phyloP scores from a whole-genome alignment of 2,113 vertebrate species.

The Nerophis lumbriciformis region DNA sequence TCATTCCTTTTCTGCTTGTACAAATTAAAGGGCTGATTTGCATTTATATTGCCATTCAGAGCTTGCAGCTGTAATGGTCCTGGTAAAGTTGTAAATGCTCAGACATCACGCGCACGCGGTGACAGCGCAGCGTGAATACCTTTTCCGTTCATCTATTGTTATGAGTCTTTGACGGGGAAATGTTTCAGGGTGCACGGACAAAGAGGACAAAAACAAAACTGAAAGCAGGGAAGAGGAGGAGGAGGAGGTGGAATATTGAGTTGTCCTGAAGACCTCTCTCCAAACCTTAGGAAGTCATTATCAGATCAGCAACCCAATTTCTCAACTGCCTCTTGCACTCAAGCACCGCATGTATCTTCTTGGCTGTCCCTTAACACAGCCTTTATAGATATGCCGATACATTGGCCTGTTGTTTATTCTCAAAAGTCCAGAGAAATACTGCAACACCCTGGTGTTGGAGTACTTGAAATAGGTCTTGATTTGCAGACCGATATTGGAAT shows the following conservation, averaged over 20 bases:
- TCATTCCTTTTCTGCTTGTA: slow-evolving; percentile 45
- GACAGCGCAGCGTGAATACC: slow-evolving; percentile 11
- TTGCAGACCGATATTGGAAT: too few relatives aligned
- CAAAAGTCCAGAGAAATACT: slow-evolving; percentile 31
- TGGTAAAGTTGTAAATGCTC: slow-evolving; percentile 31
- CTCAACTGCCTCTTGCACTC: slow-evolving; percentile 57
- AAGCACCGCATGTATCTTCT: slow-evolving; percentile 58
- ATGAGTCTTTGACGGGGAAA: slow-evolving; percentile 19
- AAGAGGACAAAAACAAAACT: slow-evolving; percentile 2
- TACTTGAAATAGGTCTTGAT: too few relatives aligned
- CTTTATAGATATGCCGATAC: slow-evolving; percentile 35
- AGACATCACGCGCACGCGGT: slow-evolving; percentile 9
- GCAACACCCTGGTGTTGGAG: neutral
- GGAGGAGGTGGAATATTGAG: slow-evolving; percentile 56
- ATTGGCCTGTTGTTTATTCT: slow-evolving; percentile 45
- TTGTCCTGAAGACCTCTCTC: slow-evolving; percentile 61
- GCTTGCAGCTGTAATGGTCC: slow-evolving; percentile 54
- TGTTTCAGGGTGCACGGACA: neutral
- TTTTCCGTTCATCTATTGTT: slow-evolving; percentile 11
- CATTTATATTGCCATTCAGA: slow-evolving; percentile 68
- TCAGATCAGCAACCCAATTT: slow-evolving; percentile 66
- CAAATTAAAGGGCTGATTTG: slow-evolving; percentile 68
- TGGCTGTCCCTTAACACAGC: slow-evolving; percentile 20
- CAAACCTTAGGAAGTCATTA: slow-evolving; percentile 56
- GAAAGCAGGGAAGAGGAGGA: slow-evolving; percentile 7